Base-by-base conservation (phyloP, 2,113 vertebrate species). In the Elaphurus davidianus region DNA sequence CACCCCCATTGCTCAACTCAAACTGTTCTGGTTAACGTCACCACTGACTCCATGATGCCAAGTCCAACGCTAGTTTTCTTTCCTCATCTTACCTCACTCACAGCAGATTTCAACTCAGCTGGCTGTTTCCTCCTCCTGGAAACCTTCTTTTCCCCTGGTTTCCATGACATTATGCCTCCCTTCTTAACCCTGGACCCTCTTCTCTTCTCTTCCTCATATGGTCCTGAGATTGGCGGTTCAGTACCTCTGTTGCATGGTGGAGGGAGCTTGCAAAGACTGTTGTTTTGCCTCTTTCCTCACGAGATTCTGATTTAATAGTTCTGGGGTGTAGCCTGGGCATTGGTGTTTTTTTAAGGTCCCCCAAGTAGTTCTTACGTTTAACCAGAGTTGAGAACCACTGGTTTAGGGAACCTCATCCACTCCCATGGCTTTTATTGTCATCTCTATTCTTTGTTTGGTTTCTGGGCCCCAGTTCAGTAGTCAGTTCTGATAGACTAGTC, bases 381-480 rank as follows among this genome's bases (percentile, higher is more conserved):
- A 30, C 59, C 45, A 40, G 28, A 28, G 30, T 28, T 59, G 40
- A 92, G 36, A 91, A 57, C 54, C 47, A 16, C 33, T 55, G 36
- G 7, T 82, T 86, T 71, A 30, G 27, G 16, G 78, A 67, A 5
- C 94, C 52, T 90, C 11, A 60, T 97, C 79, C 9, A n/a, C 4
- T 40, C 67, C 55, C 6, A 0, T 78, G 30, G 50, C 54, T 85
- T 78, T 36, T 60, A 17, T 14, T 76, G 4, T 82, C 27, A 33
- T 71, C 50, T 50, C 60, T 54, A 7, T 54, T 83, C 50, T 83
- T 54, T 40, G 97, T 82, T 54, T 47, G 97, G 96, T 16, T 97
- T 97, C 98, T 94, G 98, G 54, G 64, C 97, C 98, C 97, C 98
- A 74, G 92, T 93, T 98, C 97, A 98, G 98, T 93, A 98, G 98